Evolutionary conservation across 92 coral and sea anemone genomes (phyloP), one percentile per base, ranked within the genome.

Genomic region (Palythoa caribaeorum): DNA sequence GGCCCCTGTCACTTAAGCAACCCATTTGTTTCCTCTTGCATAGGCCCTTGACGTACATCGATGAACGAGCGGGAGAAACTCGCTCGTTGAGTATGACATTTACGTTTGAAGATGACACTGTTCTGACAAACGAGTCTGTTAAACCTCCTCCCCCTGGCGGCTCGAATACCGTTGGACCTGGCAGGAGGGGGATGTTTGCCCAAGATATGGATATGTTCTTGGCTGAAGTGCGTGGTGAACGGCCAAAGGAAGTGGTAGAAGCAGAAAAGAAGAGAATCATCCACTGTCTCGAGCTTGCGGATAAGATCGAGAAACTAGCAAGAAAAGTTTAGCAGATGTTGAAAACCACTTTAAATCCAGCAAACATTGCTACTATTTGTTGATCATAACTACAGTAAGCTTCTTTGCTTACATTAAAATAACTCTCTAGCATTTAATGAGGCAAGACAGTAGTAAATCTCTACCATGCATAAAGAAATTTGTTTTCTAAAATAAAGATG

Each of bases 251-350:
- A 9, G 94, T 90, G n/a, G 54, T 94, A n/a, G 87, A 91, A 10
- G 50, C 83, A 76, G 93, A 94, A 36, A 93, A 81, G 78, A 87
- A 87, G 84, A 85, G 92, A 78, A 81, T 87, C 50, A 48, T 92
- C 6, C 87, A 94, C 66, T 92, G 98, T 59, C 85, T 93, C 6
- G 95, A 94, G 80, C 77, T 94, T 40, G 98, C 98, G 40, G 95
- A 89, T 16, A 87, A 91, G 73, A 89, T 94, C 16, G 88, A 94
- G 59, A 87, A 84, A 40, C 74, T 92, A 87, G 93, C 96, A 9
- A 63, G 69, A 10, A 78, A 6, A 44, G 38, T 15, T 59, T 59
- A 59, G 66, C 66, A 28, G 28, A 28, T 28, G 28, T 28, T 59
- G 2, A 15, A 15, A 59, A 6, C 17, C n/a, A 10, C 19, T 10